These are phyloP conservation scores for Perithous albicinctus DNA, from an alignment of 2,888 invertebrate species.

Conservation along the genomic window DNA sequence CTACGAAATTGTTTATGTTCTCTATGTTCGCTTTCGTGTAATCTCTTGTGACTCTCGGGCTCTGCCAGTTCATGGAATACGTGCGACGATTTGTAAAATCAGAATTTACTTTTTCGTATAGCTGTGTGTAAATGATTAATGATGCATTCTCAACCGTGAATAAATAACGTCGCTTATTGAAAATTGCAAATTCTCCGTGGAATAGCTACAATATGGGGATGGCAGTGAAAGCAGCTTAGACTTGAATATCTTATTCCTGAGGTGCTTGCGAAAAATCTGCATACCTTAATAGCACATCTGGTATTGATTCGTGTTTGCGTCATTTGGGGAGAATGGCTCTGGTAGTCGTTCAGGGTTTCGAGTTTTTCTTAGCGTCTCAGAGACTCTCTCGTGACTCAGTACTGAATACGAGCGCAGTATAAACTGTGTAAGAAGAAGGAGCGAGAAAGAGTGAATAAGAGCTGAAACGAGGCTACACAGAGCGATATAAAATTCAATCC, in stretches of 20 bases:
- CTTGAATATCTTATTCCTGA: neutral
- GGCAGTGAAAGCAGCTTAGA: neutral
- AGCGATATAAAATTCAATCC: constrained; percentile 75
- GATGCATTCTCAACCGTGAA: constrained; percentile 4
- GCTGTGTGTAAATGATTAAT: neutral
- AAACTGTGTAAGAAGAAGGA: constrained; percentile 8
- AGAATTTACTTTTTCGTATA: neutral
- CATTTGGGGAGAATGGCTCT: neutral
- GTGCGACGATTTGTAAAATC: constrained; percentile 29
- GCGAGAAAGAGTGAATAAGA: neutral
- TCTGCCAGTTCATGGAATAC: constrained; percentile 1
- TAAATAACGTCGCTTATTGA: constrained; percentile 15
- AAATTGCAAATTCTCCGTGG: neutral
- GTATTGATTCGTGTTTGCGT: neutral
- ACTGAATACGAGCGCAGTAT: constrained; percentile 1
- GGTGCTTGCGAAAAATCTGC: neutral
- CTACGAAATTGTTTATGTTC: constrained; percentile 9
- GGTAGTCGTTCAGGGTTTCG: neutral
- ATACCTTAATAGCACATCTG: neutral
- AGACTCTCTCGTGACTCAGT: neutral
- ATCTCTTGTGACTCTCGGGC: neutral
- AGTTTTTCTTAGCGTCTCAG: neutral
- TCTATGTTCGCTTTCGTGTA: neutral
- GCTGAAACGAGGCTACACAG: neutral
- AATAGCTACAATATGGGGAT: neutral